Evolutionary conservation across 2,797 vertebrate species (phyloP).

Genomic region (Spatula clypeata): DNA sequence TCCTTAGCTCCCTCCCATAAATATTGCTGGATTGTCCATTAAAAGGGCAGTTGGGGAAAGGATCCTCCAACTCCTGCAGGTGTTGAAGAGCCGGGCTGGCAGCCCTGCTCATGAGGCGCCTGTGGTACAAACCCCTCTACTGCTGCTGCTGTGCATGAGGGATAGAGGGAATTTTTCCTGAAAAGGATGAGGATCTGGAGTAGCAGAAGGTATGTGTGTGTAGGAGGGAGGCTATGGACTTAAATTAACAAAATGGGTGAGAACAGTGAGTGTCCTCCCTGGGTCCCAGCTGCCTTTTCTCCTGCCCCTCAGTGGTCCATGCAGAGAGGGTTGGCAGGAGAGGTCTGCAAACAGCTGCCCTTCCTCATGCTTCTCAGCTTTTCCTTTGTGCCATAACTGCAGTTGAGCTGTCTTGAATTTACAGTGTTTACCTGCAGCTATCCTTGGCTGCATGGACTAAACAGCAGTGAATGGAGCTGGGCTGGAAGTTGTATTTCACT

Average conservation of each 20-base stretch:
- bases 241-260: not conserved
- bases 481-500: not conserved
- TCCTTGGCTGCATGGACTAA: not conserved
- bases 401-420: not conserved
- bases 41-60: not conserved
- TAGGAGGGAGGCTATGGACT: not conserved
- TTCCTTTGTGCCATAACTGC: not conserved
- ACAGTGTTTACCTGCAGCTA: not conserved
- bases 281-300: not conserved
- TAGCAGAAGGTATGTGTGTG: rapidly evolving
- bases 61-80: not conserved
- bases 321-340: not conserved
- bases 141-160: not conserved
- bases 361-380: not conserved
- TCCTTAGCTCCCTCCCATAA: not conserved
- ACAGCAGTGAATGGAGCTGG: not conserved
- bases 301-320: not conserved
- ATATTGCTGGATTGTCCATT: not conserved
- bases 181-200: not conserved
- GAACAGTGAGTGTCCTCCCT: not conserved
- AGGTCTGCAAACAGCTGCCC: not conserved
- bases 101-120: not conserved
- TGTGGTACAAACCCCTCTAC: not conserved
- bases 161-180: not conserved
- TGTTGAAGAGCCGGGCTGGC: not conserved